Evolutionary conservation across 2,888 invertebrate species (phyloP).

Genomic region (Stenodera caucasica): DNA sequence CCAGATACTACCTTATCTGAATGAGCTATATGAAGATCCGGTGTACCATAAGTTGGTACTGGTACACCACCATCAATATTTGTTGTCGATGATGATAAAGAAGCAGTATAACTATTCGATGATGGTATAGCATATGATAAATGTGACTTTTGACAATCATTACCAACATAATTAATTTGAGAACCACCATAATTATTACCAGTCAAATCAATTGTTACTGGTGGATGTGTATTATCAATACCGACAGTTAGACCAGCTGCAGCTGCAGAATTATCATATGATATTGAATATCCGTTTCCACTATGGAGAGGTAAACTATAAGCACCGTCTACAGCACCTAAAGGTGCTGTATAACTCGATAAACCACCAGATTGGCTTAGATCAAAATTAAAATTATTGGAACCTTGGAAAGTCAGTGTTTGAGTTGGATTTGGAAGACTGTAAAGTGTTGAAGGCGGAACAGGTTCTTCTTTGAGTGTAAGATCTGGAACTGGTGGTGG

Average conservation of each 20-base stretch:
- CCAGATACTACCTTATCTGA: constrained; percentile 43
- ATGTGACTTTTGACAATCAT: constrained; percentile 42
- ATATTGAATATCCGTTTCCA: constrained; percentile 15
- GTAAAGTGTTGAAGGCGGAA: constrained; percentile 59
- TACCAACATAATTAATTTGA: constrained; percentile 17
- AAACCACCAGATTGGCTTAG: constrained; percentile 48
- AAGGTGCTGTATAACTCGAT: constrained; percentile 59
- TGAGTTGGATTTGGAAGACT: constrained; percentile 59
- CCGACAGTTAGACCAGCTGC: constrained; percentile 35
- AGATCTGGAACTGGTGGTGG: constrained; percentile 66
- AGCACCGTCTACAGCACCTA: constrained; percentile 59
- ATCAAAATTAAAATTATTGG: constrained; percentile 28
- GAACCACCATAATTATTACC: constrained; percentile 10
- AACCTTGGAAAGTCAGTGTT: constrained; percentile 58
- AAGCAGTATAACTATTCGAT: constrained; percentile 60
- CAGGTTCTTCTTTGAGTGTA: constrained; percentile 52
- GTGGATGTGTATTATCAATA: constrained; percentile 43
- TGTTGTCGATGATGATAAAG: constrained; percentile 59
- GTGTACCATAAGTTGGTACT: constrained; percentile 43
- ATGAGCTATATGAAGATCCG: constrained; percentile 45
- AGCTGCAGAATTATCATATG: constrained; percentile 15
- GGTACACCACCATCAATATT: constrained; percentile 57
- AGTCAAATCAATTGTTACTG: constrained; percentile 42
- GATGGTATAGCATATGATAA: constrained; percentile 55
- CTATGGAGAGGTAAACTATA: constrained; percentile 54